Conservation (phyloP, 2,888 invertebrate species). For the Himalopsyche japonica region DNA sequence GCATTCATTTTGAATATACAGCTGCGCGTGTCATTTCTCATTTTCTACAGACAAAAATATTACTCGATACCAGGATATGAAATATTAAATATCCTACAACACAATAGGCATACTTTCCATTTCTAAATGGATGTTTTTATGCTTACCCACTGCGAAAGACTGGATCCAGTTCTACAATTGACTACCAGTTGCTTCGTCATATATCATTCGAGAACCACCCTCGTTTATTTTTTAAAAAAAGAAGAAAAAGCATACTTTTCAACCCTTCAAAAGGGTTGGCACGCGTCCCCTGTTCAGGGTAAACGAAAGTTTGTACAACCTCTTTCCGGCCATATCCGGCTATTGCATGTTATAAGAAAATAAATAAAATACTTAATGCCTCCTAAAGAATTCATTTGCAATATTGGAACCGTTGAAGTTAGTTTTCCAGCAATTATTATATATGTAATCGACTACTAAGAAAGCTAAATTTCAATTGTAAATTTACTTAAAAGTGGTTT, state of each 20-base stretch:
- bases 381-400: not conserved
- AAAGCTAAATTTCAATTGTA: too few relatives aligned
- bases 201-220: slow-evolving; percentile 32
- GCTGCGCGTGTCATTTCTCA: not conserved
- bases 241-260: slow-evolving; percentile 4
- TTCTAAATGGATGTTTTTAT: not conserved
- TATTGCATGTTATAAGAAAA: slow-evolving; percentile 10
- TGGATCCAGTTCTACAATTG: slow-evolving; percentile 24
- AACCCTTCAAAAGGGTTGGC: slow-evolving; percentile 29
- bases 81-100: not conserved
- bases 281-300: slow-evolving; percentile 15
- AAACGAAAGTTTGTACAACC: slow-evolving; percentile 21
- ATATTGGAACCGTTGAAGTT: too few relatives aligned
- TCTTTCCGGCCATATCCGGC: slow-evolving; percentile 29
- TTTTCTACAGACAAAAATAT: not conserved
- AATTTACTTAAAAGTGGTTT: too few relatives aligned
- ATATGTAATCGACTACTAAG: too few relatives aligned
- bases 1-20: not conserved
- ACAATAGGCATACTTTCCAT: not conserved
- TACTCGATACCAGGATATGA: not conserved
- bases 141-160: not conserved
- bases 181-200: slow-evolving; percentile 38
- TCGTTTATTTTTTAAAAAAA: slow-evolving; percentile 36
- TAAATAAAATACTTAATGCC: slow-evolving; percentile 7
- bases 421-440: too few relatives aligned